A percentile compares a stretch with the other conserved stretches of the same genome.
These are phyloP conservation scores for Diaperis boleti DNA, from an alignment of 2,888 invertebrate genomes.

Conservation along the genomic window DNA sequence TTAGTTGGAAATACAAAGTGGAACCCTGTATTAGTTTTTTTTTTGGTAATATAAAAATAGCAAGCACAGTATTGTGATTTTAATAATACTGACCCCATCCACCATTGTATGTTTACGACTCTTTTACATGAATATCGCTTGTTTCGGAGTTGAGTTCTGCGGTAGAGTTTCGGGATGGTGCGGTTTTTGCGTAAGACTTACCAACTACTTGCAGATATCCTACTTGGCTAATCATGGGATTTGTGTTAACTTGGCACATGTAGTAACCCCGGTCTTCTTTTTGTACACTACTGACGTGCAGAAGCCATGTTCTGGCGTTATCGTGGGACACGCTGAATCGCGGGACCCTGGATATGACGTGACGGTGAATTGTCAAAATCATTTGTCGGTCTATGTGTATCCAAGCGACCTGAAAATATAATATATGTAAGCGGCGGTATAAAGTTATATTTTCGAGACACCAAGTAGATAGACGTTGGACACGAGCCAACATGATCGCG, in stretches of 20 bases:
- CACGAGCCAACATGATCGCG: conserved; percentile 56
- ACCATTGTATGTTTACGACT: too few relatives aligned
- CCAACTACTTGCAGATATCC: conserved; percentile 94
- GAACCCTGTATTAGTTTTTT: too few relatives aligned
- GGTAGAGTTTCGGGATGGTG: too few relatives aligned
- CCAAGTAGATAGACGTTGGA: conserved; percentile 52
- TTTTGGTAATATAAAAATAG: too few relatives aligned
- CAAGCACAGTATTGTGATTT: too few relatives aligned
- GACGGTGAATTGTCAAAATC: conserved; percentile 92
- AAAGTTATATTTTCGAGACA: conserved; percentile 48
- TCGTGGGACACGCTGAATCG: conserved; percentile 92
- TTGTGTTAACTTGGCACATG: conserved; percentile 92
- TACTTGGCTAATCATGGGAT: conserved; percentile 95
- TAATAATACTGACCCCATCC: too few relatives aligned
- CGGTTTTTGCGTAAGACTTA: conserved; percentile 67
- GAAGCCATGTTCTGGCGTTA: conserved; percentile 91
- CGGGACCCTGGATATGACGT: conserved; percentile 91
- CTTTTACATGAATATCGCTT: too few relatives aligned
- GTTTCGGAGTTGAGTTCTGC: too few relatives aligned
- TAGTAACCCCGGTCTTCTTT: conserved; percentile 92
- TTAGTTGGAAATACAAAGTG: too few relatives aligned
- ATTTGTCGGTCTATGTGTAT: conserved; percentile 94
- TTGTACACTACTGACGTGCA: conserved; percentile 92
- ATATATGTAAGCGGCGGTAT: conserved; percentile 41
- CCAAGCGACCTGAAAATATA: conserved; percentile 85